Evolutionary conservation across 2,113 vertebrate species (phyloP).

Genomic region (Zapornia atra): DNA sequence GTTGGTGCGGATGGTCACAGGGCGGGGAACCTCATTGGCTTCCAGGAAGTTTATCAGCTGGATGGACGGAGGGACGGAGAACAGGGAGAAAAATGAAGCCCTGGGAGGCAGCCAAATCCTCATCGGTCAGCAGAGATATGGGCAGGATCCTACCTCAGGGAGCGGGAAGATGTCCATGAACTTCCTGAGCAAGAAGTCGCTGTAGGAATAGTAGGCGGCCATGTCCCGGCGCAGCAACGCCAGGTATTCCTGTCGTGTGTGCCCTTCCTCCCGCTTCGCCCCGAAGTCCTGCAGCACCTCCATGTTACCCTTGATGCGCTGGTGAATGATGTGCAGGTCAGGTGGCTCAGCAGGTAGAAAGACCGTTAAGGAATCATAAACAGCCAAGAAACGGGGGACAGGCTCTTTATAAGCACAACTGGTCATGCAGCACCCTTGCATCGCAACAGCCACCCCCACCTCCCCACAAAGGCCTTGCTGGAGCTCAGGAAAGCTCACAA

Average conservation of each 20-base stretch:
- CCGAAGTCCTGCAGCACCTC: slow-evolving; percentile 89
- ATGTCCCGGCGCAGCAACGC: slow-evolving; percentile 85
- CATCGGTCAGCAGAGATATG: accelerated
- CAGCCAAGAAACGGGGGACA: accelerated
- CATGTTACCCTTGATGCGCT: slow-evolving; percentile 94
- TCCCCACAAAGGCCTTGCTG: not conserved
- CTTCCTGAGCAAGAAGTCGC: slow-evolving; percentile 86
- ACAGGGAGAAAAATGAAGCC: not conserved
- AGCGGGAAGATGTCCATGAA: slow-evolving; percentile 91
- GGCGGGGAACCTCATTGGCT: slow-evolving; percentile 93
- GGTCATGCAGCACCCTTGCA: accelerated
- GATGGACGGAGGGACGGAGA: not conserved
- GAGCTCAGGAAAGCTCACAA: not conserved
- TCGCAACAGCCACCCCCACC: accelerated
- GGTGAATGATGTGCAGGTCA: slow-evolving; percentile 87
- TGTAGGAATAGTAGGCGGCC: slow-evolving; percentile 94
- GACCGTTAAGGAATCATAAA: slow-evolving; percentile 31
- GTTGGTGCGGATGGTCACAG: slow-evolving; percentile 93
- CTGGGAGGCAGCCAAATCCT: not conserved
- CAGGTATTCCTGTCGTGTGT: slow-evolving; percentile 86
- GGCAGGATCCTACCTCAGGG: slow-evolving; percentile 82
- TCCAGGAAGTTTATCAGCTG: slow-evolving; percentile 95
- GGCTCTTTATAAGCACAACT: not conserved
- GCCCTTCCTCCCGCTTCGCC: slow-evolving; percentile 84
- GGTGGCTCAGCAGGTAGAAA: slow-evolving; percentile 75